A percentile compares a stretch with the other conserved stretches of the same genome.
These are phyloP conservation scores for Cataglyphis livida DNA, from an alignment of 2,888 invertebrate species.

Conservation along the genomic window DNA sequence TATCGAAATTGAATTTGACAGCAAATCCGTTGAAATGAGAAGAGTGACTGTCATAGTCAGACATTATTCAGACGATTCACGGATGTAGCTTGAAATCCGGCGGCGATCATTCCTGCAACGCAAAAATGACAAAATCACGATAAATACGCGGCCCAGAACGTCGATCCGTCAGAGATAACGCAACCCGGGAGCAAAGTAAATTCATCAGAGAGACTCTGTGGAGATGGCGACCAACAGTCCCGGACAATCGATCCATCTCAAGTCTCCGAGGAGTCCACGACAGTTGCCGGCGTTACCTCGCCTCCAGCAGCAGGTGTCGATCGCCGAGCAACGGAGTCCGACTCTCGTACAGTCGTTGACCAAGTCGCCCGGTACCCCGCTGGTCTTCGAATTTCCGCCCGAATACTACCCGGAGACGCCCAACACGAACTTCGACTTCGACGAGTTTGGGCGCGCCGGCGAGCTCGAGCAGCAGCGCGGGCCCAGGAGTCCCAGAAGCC, in stretches of 20 bases:
- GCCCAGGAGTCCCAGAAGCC: background rate
- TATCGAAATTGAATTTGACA: background rate
- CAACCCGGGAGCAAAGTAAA: conserved; percentile 1
- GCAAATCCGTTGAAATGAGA: conserved; percentile 19
- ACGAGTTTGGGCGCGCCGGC: conserved; percentile 72
- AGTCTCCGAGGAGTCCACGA: conserved; percentile 88
- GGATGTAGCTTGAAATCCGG: background rate
- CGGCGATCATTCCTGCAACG: background rate
- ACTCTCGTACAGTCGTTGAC: conserved; percentile 87
- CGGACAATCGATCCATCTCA: conserved; percentile 86
- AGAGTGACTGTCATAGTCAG: background rate
- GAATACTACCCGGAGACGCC: conserved; percentile 77
- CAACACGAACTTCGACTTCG: conserved; percentile 79
- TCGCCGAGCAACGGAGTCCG: conserved; percentile 87
- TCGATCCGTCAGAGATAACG: conserved; percentile 7
- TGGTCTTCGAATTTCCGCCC: conserved; percentile 82
- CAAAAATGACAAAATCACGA: conserved; percentile 16
- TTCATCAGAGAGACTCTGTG: conserved; percentile 1
- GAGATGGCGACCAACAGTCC: conserved; percentile 88
- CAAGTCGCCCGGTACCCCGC: conserved; percentile 87
- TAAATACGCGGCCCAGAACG: background rate
- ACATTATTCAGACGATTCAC: conserved; percentile 7
- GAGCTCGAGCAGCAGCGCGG: conserved; percentile 47
- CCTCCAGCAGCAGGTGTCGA: conserved; percentile 87
- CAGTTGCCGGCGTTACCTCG: conserved; percentile 87